Percentiles rank a stretch among this genome's conserved stretches.
Conservation (phyloP, 92 coral and sea anemone genomes). For the Phenganax stokvisi region DNA sequence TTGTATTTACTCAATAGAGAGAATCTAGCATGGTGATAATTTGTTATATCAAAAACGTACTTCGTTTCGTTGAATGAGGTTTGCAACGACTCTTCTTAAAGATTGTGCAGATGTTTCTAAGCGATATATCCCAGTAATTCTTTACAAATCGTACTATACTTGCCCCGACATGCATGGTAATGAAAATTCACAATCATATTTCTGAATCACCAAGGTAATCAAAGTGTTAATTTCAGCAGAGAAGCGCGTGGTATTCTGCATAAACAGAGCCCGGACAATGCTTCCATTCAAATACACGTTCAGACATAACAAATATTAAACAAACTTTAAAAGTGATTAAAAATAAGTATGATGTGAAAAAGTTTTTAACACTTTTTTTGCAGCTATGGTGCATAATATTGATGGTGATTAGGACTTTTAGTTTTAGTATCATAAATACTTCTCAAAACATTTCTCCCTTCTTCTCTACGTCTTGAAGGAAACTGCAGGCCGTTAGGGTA, state of each 20-base stretch:
- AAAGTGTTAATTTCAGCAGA: neutral
- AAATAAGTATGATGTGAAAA: neutral
- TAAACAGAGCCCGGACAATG: neutral
- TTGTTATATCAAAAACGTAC: too few relatives aligned
- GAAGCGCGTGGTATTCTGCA: neutral
- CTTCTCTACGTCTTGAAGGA: too few relatives aligned
- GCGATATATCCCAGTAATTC: too few relatives aligned
- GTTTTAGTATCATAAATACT: too few relatives aligned
- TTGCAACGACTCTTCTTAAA: too few relatives aligned
- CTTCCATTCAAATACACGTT: neutral
- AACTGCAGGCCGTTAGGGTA: too few relatives aligned
- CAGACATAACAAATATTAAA: neutral
- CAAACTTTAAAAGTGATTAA: neutral
- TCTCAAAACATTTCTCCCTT: neutral
- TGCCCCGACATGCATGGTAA: neutral
- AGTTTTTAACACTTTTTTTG: neutral
- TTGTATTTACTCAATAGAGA: too few relatives aligned
- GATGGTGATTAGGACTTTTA: too few relatives aligned
- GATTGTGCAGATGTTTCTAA: too few relatives aligned
- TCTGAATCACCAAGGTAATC: neutral
- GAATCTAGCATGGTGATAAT: too few relatives aligned
- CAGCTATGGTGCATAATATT: neutral
- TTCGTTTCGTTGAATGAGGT: too few relatives aligned
- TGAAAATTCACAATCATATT: constrained; percentile 3
- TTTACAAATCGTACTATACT: neutral